Evolutionary conservation across 2,888 invertebrate species (phyloP), one percentile per base, ranked within the genome.

Genomic region (Lathronympha strigana): DNA sequence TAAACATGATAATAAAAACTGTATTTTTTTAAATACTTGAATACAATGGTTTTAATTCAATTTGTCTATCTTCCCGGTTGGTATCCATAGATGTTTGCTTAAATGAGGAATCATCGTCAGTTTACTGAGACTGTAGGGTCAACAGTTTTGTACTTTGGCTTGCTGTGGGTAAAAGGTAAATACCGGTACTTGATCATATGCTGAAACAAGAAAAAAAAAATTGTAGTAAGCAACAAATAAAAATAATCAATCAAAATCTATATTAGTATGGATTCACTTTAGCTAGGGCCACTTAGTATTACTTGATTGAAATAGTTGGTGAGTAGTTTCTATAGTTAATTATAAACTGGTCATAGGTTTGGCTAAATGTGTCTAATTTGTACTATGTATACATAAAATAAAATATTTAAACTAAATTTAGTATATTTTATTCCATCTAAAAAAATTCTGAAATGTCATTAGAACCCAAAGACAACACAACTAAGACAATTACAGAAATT

Each of bases 161-260:
- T 99, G 81, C 98, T 98, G 86, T 98, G 97, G 61, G 99, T 98
- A 90, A 99, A 99, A 68, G 99, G 99, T 88, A 99, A 93, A 93
- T 99, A 99, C 90, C 97, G 96, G 92, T 99, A 99, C 93, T 98
- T 98, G 84, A 99, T 96, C 99, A 99, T 99, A 93, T 99, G 99
- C 98, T 98, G 94, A 71, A 95, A 94, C 77, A 78, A 74, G 76
- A 83, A 79, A 76, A 73, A 68, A 55, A 1, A 36, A 5, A 23
- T 21, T 53, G 4, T 38, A 15, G 21, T 53, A 36, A 33, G 28
- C 33, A 21, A 17, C 55, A 66, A 58, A 33, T 36, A 47, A 38
- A 43, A 43, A 17, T 43, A 61, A 38, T 38, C n/a, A n/a, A n/a
- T n/a, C n/a, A n/a, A n/a, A n/a, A n/a, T n/a, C n/a, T n/a, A n/a